A percentile compares a stretch with the other conserved stretches of the same genome.
phyloP scores from a whole-genome alignment of 2,797 vertebrate species.

The Myripristis jacobus region DNA sequence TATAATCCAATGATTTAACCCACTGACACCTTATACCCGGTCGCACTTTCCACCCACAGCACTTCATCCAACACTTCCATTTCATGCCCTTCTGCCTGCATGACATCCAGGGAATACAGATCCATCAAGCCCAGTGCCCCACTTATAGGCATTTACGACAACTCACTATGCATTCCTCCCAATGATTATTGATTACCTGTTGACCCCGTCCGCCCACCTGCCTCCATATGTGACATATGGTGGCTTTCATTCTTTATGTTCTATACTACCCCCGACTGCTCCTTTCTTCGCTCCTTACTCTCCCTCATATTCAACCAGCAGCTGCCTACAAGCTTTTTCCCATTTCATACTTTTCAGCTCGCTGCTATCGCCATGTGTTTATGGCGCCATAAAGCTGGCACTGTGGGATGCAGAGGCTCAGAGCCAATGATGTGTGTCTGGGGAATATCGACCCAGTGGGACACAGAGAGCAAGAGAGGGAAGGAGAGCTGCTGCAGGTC shows the following conservation, averaged over 20 bases:
- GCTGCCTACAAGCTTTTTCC: constrained; percentile 53
- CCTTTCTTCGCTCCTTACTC: constrained; percentile 35
- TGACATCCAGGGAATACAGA: constrained; percentile 6
- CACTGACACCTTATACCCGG: constrained; percentile 8
- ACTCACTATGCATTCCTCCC: constrained; percentile 21
- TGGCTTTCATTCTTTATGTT: constrained; percentile 15
- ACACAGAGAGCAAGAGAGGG: constrained; percentile 21
- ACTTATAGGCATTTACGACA: constrained; percentile 13
- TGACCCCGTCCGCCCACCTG: constrained; percentile 27
- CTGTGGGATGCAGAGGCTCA: constrained; percentile 57
- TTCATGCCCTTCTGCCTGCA: constrained; percentile 42
- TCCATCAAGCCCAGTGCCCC: constrained; percentile 35
- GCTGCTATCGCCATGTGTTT: constrained; percentile 46
- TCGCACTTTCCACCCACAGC: neutral
- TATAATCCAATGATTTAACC: neutral
- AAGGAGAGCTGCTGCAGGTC: constrained; percentile 25
- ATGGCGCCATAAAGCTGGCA: constrained; percentile 67
- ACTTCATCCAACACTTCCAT: constrained; percentile 26
- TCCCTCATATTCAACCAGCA: constrained; percentile 50
- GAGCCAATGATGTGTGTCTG: constrained; percentile 59
- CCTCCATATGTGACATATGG: neutral
- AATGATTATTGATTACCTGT: constrained; percentile 44
- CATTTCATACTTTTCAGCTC: constrained; percentile 64
- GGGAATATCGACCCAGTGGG: constrained; percentile 53
- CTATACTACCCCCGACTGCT: constrained; percentile 28